Evolutionary conservation across 2,113 vertebrate genomes (phyloP).

Genomic region (Furnarius figulus): DNA sequence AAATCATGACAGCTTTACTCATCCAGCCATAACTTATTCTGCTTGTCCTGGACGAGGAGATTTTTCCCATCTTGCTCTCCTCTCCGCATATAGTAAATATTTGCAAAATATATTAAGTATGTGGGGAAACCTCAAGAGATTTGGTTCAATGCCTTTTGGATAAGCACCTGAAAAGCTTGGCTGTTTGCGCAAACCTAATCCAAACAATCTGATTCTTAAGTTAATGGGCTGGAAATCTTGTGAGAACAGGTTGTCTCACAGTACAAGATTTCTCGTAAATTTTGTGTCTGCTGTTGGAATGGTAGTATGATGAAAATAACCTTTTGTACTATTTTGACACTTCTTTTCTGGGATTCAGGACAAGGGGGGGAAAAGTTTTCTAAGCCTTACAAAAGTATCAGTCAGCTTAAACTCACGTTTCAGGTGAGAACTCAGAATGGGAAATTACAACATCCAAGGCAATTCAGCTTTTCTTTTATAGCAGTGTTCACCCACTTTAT

Average conservation of each 20-base stretch:
- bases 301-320: background rate
- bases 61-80: background rate
- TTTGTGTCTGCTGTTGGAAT: background rate
- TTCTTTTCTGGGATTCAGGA: background rate
- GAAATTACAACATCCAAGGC: background rate
- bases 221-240: constrained; percentile 60
- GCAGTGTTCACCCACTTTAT: background rate
- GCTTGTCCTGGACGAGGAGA: background rate
- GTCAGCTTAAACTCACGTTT: background rate
- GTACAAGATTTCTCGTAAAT: background rate
- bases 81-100: constrained; percentile 1
- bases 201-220: constrained; percentile 57
- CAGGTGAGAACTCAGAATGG: background rate
- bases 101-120: constrained; percentile 31
- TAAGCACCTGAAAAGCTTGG: constrained; percentile 42
- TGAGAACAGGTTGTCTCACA: constrained; percentile 36
- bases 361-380: background rate
- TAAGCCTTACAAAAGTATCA: background rate
- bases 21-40: background rate
- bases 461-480: constrained; percentile 6
- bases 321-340: background rate
- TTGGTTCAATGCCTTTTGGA: constrained; percentile 45
- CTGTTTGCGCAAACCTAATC: constrained; percentile 50
- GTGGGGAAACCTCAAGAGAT: constrained; percentile 35
- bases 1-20: background rate